Conservation (phyloP, 2,797 vertebrate species). For the Malurus leucopterus region DNA sequence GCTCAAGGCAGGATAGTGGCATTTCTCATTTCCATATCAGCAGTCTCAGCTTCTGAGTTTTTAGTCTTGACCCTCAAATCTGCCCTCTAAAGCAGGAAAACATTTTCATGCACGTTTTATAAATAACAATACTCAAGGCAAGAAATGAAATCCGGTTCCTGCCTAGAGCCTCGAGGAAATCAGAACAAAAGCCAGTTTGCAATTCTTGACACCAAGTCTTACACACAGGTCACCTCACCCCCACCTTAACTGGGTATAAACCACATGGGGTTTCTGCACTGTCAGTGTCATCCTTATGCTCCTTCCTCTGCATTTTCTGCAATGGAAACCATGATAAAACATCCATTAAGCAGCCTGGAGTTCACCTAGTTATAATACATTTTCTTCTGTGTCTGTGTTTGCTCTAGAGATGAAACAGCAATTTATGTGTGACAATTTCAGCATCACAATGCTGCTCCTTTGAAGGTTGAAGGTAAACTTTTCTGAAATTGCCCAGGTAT, state of each 20-base stretch:
- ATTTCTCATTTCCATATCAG: background rate
- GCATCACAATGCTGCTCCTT: background rate
- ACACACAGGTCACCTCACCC: fast-evolving
- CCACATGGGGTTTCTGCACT: background rate
- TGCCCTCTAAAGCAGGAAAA: background rate
- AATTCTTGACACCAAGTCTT: background rate
- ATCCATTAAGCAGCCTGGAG: background rate
- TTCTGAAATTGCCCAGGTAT: background rate
- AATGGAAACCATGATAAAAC: background rate
- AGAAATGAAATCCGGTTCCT: background rate
- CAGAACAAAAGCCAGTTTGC: background rate
- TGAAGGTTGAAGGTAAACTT: background rate
- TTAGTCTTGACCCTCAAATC: background rate
- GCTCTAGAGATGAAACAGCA: background rate
- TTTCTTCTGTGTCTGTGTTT: background rate
- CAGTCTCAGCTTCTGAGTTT: background rate
- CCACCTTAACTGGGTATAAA: background rate
- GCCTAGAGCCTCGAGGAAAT: background rate
- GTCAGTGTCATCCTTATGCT: background rate
- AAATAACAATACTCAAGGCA: background rate
- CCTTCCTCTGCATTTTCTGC: background rate
- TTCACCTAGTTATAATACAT: background rate
- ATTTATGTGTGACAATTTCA: background rate
- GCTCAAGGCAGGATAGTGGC: background rate
- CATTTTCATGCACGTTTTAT: background rate